Evolutionary conservation across 2,888 invertebrate genomes (phyloP), one percentile per base, ranked within the genome.

Genomic region (Heterodera filipjevi): DNA sequence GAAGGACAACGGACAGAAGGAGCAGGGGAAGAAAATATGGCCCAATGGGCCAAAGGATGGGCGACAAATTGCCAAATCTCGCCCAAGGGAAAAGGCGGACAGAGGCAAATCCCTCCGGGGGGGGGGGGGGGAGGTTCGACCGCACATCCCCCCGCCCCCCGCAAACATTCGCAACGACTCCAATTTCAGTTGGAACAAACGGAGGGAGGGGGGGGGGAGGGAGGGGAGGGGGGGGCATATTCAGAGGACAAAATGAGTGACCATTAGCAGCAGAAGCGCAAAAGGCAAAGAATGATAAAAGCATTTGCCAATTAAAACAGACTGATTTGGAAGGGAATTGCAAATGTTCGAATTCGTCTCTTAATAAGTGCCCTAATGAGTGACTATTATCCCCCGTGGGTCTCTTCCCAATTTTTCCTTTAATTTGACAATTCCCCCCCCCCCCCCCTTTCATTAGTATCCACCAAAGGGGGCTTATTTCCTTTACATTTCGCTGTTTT

Each of bases 21-120:
- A 19, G 22, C 0, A 14, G 19, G 49, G 39, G 2, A 12, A 49
- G 8, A 14, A n/a, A 59, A 59, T 59, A 59, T 59, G 59, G 59
- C 59, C 59, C 59, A 59, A 6, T 59, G 59, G 59, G 8, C 59
- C 59, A n/a, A 59, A n/a, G 59, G 59, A 59, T 59, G 59, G 59
- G 59, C 59, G 59, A 59, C 59, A 59, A 59, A 59, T 59, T 59
- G 59, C 19, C 59, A 59, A 59, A 59, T 59, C 59, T 59, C 59
- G 10, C 59, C 59, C 59, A 3, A n/a, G 59, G 59, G 59, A 59
- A 59, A 59, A 59, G 22, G 59, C 39, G 22, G 59, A 59, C n/a
- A 27, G 59, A 59, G 59, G n/a, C 59, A 59, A 59, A 59, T 59
- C 59, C 59, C 59, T n/a, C 8, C 6, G 8, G 59, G 59, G 59